These are phyloP conservation scores for Harpalus rufipes DNA, from an alignment of 2,888 invertebrate genomes.

Conservation along the genomic window DNA sequence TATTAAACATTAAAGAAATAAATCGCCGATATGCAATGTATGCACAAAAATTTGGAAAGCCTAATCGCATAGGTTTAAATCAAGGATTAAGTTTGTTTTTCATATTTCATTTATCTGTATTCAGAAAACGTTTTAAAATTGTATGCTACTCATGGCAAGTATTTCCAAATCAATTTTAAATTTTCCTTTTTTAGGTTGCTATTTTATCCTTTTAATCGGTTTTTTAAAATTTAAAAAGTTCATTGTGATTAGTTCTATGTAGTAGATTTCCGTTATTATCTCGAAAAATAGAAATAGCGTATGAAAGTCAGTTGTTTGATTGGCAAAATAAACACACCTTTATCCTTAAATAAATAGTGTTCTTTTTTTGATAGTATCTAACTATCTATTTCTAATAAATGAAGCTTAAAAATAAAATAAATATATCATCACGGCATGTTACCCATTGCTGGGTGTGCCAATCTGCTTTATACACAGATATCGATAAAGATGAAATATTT, in stretches of 20 bases:
- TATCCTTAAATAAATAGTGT: not conserved
- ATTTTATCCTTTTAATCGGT: not conserved
- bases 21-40: not conserved
- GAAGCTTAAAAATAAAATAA: too few species aligned
- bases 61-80: not conserved
- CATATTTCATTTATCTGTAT: not conserved
- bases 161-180: not conserved
- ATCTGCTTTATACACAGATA: too few species aligned
- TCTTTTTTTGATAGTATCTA: too few species aligned
- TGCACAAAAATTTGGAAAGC: not conserved
- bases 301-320: not conserved
- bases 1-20: not conserved
- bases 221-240: not conserved
- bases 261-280: not conserved
- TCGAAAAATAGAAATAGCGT: not conserved
- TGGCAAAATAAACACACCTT: not conserved
- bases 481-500: too few species aligned
- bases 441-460: too few species aligned
- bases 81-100: not conserved
- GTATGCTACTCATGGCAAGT: not conserved
- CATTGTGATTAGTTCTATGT: not conserved
- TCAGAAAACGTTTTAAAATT: conserved; percentile 3
- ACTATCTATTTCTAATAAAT: too few species aligned
- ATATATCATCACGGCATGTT: too few species aligned
- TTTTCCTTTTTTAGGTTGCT: not conserved